Evolutionary conservation across 2,888 invertebrate genomes (phyloP).

Genomic region (Scaptomyza reducta): DNA sequence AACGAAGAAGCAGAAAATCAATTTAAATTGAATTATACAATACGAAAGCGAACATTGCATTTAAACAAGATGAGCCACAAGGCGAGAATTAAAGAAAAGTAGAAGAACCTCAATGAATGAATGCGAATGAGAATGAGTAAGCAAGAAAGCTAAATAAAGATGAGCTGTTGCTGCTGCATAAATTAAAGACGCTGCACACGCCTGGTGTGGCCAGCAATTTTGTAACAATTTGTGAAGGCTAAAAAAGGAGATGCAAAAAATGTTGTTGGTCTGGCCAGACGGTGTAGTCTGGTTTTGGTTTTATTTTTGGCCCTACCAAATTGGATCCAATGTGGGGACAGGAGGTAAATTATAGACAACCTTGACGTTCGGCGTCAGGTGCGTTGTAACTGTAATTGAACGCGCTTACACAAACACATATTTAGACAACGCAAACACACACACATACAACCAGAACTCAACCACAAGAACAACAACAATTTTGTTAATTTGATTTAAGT

Average conservation of each 20-base stretch:
- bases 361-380: constrained; percentile 52
- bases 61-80: constrained; percentile 46
- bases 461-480: constrained; percentile 10
- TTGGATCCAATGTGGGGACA: constrained; percentile 17
- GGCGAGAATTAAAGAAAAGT: constrained; percentile 36
- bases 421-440: background rate
- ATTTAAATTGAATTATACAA: constrained; percentile 75
- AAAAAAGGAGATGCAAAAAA: constrained; percentile 51
- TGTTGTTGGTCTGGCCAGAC: constrained; percentile 36
- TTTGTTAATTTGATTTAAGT: constrained; percentile 44
- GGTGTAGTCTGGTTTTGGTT: constrained; percentile 28
- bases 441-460: background rate
- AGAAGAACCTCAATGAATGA: constrained; percentile 44
- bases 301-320: constrained; percentile 46
- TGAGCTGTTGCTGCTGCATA: constrained; percentile 60
- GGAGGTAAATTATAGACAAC: constrained; percentile 28
- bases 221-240: constrained; percentile 65
- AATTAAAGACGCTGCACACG: constrained; percentile 53
- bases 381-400: constrained; percentile 46
- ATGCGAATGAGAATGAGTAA: constrained; percentile 40
- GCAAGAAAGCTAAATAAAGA: constrained; percentile 70
- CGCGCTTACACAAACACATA: constrained; percentile 2
- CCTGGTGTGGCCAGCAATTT: constrained; percentile 41
- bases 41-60: constrained; percentile 48
- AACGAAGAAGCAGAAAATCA: constrained; percentile 57